Evolutionary conservation across 2,113 vertebrate genomes (phyloP).

Genomic region (Chiloscyllium plagiosum): DNA sequence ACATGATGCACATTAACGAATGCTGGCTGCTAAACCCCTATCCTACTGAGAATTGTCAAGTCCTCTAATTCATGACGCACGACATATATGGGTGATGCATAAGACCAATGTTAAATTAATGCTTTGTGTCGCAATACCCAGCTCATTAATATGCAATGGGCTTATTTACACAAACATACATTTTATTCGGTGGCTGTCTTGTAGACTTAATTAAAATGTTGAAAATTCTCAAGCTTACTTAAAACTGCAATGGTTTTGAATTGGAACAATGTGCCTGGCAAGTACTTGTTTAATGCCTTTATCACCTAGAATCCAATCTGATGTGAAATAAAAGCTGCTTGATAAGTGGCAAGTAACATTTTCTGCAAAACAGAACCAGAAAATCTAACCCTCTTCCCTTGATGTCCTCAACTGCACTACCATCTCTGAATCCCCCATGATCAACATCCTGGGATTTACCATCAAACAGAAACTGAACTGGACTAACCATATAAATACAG

Average conservation of each 20-base stretch:
- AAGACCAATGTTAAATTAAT: neutral
- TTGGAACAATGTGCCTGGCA: neutral
- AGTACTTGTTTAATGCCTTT: neutral
- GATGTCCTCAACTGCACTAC: too few species aligned
- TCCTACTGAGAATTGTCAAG: neutral
- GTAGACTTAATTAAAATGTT: neutral
- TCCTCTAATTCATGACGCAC: neutral
- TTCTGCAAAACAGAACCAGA: too few species aligned
- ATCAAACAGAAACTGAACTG: too few species aligned
- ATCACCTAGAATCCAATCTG: neutral
- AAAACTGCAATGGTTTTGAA: neutral
- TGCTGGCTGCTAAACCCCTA: neutral
- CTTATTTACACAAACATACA: neutral
- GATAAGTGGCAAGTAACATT: too few species aligned
- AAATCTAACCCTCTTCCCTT: too few species aligned
- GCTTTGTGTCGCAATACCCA: neutral
- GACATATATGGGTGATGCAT: neutral
- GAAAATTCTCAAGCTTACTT: neutral
- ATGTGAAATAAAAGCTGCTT: neutral
- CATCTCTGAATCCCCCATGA: too few species aligned
- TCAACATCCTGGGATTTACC: too few species aligned
- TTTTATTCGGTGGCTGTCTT: neutral
- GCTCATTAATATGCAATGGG: neutral
- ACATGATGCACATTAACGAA: neutral
- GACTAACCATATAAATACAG: too few species aligned